These are phyloP conservation scores for Ariolimax columbianus DNA, from an alignment of 2,888 invertebrate species.

Conservation along the genomic window DNA sequence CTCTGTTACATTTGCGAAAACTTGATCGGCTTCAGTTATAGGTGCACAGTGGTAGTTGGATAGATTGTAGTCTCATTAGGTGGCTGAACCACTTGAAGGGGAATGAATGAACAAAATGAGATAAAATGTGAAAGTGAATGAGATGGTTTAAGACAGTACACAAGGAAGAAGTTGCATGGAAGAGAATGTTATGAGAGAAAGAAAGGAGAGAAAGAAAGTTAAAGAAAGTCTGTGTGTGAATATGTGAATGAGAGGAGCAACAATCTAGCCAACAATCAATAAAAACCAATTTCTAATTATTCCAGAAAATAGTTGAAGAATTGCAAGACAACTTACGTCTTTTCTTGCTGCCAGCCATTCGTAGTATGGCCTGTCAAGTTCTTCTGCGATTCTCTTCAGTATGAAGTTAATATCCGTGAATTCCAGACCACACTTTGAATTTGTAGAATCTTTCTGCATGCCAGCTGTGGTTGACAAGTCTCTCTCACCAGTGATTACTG, in stretches of 20 bases:
- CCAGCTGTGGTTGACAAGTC: neutral
- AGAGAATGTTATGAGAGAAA: no score
- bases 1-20: no score
- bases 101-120: no score
- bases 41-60: no score
- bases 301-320: neutral
- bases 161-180: no score
- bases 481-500: neutral
- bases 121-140: no score
- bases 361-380: conserved; percentile 51
- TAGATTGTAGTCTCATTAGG: no score
- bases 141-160: no score
- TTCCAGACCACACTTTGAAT: conserved; percentile 27
- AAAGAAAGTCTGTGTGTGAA: no score
- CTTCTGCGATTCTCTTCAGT: conserved; percentile 39
- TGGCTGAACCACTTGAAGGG: no score
- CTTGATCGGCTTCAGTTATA: no score
- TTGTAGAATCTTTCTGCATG: neutral
- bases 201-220: neutral
- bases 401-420: conserved; percentile 51
- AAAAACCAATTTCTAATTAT: no score
- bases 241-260: neutral
- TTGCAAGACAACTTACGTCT: conserved; percentile 32
- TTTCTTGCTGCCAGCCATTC: conserved; percentile 49
- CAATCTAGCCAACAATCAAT: neutral